Evolutionary conservation across 1,140 invertebrate genomes (phyloP).

Genomic region (Colletes latitarsis): DNA sequence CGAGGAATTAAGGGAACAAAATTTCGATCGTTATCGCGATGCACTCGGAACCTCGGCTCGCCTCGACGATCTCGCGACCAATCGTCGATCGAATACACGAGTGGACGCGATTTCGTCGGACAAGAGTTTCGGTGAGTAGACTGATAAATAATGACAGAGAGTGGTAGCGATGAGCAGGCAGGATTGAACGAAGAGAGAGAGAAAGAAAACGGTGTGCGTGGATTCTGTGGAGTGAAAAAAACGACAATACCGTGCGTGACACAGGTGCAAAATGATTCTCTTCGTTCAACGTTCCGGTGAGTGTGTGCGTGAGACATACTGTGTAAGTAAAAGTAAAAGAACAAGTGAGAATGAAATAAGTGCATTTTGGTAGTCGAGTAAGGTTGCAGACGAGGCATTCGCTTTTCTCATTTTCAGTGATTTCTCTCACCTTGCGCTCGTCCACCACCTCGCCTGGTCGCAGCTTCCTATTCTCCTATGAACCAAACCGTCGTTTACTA

Average conservation of each 20-base stretch:
- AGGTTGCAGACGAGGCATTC: slow-evolving; percentile 74
- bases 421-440: slow-evolving; percentile 93
- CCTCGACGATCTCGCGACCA: background rate
- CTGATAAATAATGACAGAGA: slow-evolving; percentile 15
- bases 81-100: background rate
- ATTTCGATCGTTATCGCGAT: background rate
- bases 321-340: slow-evolving; percentile 38
- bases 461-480: slow-evolving; percentile 91
- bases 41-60: background rate
- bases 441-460: slow-evolving; percentile 95
- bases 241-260: background rate
- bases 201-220: background rate
- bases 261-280: slow-evolving; percentile 19
- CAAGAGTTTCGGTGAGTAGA: slow-evolving; percentile 31
- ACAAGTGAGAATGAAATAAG: slow-evolving; percentile 47
- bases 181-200: slow-evolving; percentile 41
- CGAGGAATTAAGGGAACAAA: no score
- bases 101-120: slow-evolving; percentile 11
- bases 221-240: background rate
- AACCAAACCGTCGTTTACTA: slow-evolving; percentile 79
- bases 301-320: slow-evolving; percentile 61
- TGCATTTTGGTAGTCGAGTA: slow-evolving; percentile 66
- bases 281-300: slow-evolving; percentile 54
- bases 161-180: slow-evolving; percentile 55
- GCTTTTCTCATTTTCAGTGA: slow-evolving; percentile 63